phyloP scores from a whole-genome alignment of 2,888 invertebrate genomes.

The Rapana venosa region DNA sequence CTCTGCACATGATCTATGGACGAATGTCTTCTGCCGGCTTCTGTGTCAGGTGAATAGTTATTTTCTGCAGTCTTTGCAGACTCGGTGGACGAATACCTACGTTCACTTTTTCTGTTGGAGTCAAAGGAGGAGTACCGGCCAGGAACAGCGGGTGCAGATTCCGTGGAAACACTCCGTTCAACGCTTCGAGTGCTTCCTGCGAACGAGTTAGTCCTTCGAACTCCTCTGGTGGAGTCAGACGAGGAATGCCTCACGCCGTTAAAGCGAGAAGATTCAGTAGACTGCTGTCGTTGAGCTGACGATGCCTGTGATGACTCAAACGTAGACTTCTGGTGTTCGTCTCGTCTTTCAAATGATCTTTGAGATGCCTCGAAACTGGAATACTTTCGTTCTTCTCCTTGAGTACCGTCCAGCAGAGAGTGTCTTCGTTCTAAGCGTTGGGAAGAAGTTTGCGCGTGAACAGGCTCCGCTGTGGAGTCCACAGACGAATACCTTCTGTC shows the following conservation, averaged over 20 bases:
- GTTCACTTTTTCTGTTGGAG: neutral
- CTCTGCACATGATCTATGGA: neutral
- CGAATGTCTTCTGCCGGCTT: neutral
- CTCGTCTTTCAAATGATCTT: neutral
- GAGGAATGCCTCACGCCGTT: neutral
- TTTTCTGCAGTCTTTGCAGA: neutral
- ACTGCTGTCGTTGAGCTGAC: neutral
- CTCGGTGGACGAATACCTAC: neutral
- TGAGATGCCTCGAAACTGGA: neutral
- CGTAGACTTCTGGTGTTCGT: too few relatives aligned
- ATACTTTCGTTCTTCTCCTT: neutral
- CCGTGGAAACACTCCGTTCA: neutral
- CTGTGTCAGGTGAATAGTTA: neutral
- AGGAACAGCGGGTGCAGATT: neutral
- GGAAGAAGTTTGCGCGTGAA: neutral
- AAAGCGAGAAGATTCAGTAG: neutral
- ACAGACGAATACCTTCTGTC: neutral
- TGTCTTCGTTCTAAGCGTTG: neutral
- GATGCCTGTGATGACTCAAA: too few relatives aligned
- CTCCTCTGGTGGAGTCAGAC: neutral
- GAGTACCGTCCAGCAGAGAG: neutral
- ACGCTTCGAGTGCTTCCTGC: neutral
- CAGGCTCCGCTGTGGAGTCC: neutral
- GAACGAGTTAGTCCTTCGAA: neutral
- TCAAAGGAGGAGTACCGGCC: neutral